Percentiles rank a stretch among this genome's conserved stretches.
phyloP scores from a whole-genome alignment of 2,888 invertebrate genomes.

The Drosophila percnosoma region DNA sequence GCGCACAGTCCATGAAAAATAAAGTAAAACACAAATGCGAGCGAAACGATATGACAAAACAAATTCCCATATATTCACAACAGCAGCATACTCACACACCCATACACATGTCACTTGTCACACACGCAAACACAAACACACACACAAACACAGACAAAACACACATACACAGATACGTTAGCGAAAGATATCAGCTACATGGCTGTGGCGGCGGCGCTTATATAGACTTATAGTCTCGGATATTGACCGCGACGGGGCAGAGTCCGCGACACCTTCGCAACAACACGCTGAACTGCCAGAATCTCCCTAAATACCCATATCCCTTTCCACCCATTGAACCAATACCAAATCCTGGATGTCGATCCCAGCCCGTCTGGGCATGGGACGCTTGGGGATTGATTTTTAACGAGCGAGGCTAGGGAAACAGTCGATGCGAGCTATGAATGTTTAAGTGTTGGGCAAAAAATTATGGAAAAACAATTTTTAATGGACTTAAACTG shows the following conservation, averaged over 20 bases:
- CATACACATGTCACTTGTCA: conserved; percentile 19
- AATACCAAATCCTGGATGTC: conserved; percentile 17
- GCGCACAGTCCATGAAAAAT: conserved; percentile 27
- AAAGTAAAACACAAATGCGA: conserved; percentile 34
- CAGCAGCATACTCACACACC: conserved; percentile 48
- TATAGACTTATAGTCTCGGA: conserved; percentile 77
- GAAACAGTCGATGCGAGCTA: conserved; percentile 46
- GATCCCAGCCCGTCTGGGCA: conserved; percentile 11
- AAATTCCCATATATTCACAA: conserved; percentile 77
- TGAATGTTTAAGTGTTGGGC: conserved; percentile 50
- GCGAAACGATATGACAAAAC: conserved; percentile 80
- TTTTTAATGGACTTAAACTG: conserved; percentile 77
- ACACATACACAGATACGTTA: conserved; percentile 40
- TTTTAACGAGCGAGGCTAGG: conserved; percentile 72
- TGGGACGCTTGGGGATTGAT: conserved; percentile 74
- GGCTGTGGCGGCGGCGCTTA: conserved; percentile 64
- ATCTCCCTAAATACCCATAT: conserved; percentile 12
- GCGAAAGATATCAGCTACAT: conserved; percentile 62
- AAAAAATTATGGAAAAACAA: conserved; percentile 77
- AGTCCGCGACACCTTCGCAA: conserved; percentile 69
- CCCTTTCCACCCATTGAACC: neutral
- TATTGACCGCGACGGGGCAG: conserved; percentile 70
- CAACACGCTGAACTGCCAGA: conserved; percentile 32
- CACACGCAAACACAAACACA: conserved; percentile 31
- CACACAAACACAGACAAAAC: conserved; percentile 10